A percentile compares a stretch with the other conserved stretches of the same genome.
These are phyloP conservation scores for Fragum whitleyi DNA, from an alignment of 2,888 invertebrate species.

Conservation along the genomic window DNA sequence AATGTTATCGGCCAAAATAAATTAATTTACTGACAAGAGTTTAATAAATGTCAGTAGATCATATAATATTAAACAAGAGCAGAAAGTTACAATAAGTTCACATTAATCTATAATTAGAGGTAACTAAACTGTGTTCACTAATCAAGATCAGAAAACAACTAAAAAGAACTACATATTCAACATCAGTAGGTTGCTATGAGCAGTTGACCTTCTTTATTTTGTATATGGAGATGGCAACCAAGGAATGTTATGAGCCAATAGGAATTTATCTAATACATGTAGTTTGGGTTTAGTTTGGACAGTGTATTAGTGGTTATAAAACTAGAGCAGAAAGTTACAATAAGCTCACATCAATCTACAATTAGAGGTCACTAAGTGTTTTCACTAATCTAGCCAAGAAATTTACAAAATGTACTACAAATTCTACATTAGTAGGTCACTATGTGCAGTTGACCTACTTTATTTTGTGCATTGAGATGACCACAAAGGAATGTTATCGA, in stretches of 20 bases:
- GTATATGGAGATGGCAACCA: too few relatives aligned
- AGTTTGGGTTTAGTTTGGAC: too few relatives aligned
- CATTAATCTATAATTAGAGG: background rate
- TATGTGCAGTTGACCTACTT: conserved; percentile 20
- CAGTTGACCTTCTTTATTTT: conserved; percentile 16
- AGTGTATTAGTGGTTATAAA: too few relatives aligned
- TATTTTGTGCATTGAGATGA: background rate
- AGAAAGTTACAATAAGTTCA: background rate
- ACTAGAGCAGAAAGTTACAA: background rate
- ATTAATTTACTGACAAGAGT: too few relatives aligned
- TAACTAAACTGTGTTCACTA: background rate
- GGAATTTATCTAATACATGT: too few relatives aligned
- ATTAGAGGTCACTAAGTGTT: background rate
- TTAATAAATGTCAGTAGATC: too few relatives aligned
- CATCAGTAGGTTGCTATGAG: conserved; percentile 1
- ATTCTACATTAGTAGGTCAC: conserved; percentile 3
- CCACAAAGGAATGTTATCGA: conserved; percentile 39
- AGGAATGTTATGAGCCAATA: too few relatives aligned
- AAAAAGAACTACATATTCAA: background rate
- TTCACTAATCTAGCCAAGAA: too few relatives aligned
- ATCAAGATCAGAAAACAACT: too few relatives aligned
- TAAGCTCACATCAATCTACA: too few relatives aligned
- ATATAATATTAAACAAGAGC: too few relatives aligned
- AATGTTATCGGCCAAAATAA: too few relatives aligned
- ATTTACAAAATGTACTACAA: background rate